A percentile compares a stretch with the other conserved stretches of the same genome.
Conservation (phyloP, 2,888 invertebrate species). For the Lysandra bellargus region DNA sequence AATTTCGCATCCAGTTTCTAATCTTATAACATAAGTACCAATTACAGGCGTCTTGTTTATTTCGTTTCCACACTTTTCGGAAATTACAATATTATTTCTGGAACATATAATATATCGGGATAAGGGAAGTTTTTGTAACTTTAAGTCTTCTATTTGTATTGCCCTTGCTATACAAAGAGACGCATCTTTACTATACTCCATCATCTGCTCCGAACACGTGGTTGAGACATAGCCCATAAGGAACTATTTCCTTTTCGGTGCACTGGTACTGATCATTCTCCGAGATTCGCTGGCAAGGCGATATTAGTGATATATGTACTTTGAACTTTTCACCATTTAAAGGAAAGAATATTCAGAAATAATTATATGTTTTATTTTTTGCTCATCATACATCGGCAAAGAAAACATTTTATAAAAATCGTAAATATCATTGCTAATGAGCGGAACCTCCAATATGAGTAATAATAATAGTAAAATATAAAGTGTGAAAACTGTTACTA, state of each 20-base stretch:
- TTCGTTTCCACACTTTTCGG: constrained; percentile 28
- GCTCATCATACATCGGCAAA: no score
- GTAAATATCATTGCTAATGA: no score
- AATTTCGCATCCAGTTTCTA: constrained; percentile 15
- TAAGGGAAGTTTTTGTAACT: constrained; percentile 30
- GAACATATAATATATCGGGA: neutral
- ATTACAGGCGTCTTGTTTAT: constrained; percentile 23
- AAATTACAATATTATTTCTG: neutral
- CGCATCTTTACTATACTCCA: constrained; percentile 26
- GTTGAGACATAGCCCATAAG: neutral
- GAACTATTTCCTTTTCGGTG: constrained; percentile 25
- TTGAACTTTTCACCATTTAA: no score
- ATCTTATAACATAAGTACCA: neutral
- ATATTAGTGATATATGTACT: no score
- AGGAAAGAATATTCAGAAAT: no score
- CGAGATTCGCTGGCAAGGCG: no score
- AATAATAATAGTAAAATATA: no score
- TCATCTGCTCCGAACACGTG: constrained; percentile 27
- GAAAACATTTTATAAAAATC: no score
- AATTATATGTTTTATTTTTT: no score
- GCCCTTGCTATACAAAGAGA: constrained; percentile 25
- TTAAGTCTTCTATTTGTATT: constrained; percentile 24
- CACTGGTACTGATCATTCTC: no score
- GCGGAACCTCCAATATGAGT: no score
- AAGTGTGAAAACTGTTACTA: no score